Conservation (phyloP, 1,140 invertebrate genomes). For the Ericerus pela region DNA sequence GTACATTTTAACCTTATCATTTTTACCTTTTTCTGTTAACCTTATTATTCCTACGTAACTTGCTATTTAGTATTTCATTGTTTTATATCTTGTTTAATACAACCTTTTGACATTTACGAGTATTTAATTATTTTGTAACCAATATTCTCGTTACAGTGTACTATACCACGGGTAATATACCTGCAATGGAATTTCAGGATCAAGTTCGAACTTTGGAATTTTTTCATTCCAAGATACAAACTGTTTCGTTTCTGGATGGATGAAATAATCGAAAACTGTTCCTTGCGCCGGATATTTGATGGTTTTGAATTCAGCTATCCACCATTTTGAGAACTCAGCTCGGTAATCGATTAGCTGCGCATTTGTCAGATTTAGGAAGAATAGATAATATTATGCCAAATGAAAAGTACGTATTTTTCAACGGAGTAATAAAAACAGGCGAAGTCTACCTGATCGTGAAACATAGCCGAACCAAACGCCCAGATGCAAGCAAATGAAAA, state of each 20-base stretch:
- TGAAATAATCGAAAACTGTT: slow-evolving; percentile 92
- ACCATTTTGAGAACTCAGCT: slow-evolving; percentile 93
- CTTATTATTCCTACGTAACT: too few relatives aligned
- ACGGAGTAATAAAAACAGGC: neutral
- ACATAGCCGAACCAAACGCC: slow-evolving; percentile 91
- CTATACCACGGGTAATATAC: slow-evolving; percentile 35
- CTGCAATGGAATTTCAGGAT: slow-evolving; percentile 80
- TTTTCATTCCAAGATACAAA: slow-evolving; percentile 80
- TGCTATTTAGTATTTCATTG: too few relatives aligned
- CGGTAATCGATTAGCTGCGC: slow-evolving; percentile 47
- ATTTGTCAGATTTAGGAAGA: slow-evolving; percentile 11
- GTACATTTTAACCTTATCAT: too few relatives aligned
- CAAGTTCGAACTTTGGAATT: slow-evolving; percentile 77
- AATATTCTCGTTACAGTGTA: too few relatives aligned
- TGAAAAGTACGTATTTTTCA: neutral
- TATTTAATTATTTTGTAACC: too few relatives aligned
- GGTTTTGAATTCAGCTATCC: slow-evolving; percentile 88
- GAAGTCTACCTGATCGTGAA: slow-evolving; percentile 67
- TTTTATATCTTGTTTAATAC: too few relatives aligned
- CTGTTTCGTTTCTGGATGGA: slow-evolving; percentile 76
- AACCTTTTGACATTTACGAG: too few relatives aligned
- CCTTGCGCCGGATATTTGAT: slow-evolving; percentile 78
- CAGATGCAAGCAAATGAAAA: slow-evolving; percentile 92
- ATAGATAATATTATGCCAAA: slow-evolving; percentile 16
- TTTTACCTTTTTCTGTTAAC: too few relatives aligned